Conservation (phyloP, 2,113 vertebrate species). For the Lampris incognitus region DNA sequence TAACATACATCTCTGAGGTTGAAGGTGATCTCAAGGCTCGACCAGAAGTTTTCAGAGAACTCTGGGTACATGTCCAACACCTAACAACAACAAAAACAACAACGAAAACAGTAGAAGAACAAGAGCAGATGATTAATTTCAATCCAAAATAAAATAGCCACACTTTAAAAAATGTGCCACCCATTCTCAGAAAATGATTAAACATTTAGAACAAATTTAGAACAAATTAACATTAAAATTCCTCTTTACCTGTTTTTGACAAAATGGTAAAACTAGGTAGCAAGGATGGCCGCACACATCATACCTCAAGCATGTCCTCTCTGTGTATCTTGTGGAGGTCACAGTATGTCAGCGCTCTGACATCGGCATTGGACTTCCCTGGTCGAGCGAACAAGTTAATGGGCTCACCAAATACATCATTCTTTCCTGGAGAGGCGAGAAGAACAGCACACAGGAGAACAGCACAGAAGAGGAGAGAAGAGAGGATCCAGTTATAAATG, state of each 20-base stretch:
- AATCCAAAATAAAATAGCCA: no score
- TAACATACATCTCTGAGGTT: conserved; percentile 87
- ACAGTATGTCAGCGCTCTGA: conserved; percentile 92
- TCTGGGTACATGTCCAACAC: conserved; percentile 92
- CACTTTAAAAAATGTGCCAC: no score
- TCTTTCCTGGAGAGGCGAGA: conserved; percentile 83
- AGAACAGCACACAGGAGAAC: background rate
- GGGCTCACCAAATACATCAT: conserved; percentile 92
- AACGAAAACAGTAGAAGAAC: background rate
- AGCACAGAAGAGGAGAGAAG: background rate
- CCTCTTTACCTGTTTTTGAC: no score
- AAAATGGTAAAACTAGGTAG: no score
- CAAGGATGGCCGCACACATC: no score
- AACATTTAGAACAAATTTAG: no score
- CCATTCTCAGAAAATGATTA: no score
- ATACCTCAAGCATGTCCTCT: conserved; percentile 86
- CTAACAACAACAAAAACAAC: conserved; percentile 10
- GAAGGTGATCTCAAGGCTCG: conserved; percentile 90
- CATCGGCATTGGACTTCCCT: conserved; percentile 89
- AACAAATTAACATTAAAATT: no score
- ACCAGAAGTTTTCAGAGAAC: conserved; percentile 90
- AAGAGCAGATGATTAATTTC: no score
- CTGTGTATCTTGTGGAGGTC: conserved; percentile 93
- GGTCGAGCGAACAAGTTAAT: conserved; percentile 86
- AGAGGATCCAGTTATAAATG: background rate